Evolutionary conservation across 64 coral and sea anemone genomes (phyloP), one percentile per base, ranked within the genome.

Genomic region (Montipora sp.): DNA sequence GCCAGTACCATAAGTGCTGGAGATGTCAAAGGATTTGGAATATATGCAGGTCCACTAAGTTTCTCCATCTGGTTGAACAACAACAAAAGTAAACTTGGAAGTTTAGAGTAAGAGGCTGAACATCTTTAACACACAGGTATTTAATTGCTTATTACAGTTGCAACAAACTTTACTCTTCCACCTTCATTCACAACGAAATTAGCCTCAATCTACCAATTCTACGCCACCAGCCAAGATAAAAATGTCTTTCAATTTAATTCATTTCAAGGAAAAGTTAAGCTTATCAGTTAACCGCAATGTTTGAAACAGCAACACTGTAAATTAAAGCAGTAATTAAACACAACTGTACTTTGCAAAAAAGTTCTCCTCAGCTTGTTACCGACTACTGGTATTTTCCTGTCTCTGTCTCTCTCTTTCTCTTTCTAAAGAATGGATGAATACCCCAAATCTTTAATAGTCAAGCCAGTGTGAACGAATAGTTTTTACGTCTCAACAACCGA

Each of bases 1-100:
- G 95, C 95, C 53, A 97, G 80, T 75, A 97, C 95, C 95, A 97
- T 97, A 80, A 97, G 94, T 46, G 95, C 95, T 59, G 95, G 95
- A 23, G 95, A 97, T 11, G 88, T 93, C 12, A 97, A 84, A 27
- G 95, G 95, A 58, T 97, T 97, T 55, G 95, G 95, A 77, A 97
- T 94, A 94, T 89, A 97, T 4, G 88, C 86, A 12, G 89, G 89
- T 21, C 92, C 88, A 78, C 95, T 78, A 67, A 97, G 88, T 82
- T 97, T 97, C 77, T 97, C 95, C 95, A 97, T 97, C 88, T 83
- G 89, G 84, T 58, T 94, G 87, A 59, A 84, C 9, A 89, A 69
- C 16, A 90, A 76, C 47, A 75, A 70, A 49, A 63, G 4, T 6
- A 71, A 78, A 18, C 46, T 78, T 48, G 46, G 49, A 48, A 15